These are phyloP conservation scores for Phylloscopus whistleri DNA, from an alignment of 2,113 vertebrate genomes.

Conservation along the genomic window DNA sequence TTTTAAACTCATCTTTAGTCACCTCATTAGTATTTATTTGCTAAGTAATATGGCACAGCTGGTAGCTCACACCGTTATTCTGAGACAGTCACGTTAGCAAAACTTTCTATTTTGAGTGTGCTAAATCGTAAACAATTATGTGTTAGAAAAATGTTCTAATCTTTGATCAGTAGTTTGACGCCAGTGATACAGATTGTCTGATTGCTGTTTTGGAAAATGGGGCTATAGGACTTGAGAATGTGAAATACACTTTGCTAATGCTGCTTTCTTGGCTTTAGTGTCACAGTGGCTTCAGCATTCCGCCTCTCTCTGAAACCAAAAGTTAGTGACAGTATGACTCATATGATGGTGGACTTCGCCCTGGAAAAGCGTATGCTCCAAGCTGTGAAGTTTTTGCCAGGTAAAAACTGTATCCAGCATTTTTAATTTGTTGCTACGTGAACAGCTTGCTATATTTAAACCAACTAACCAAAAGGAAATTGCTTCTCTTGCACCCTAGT, in stretches of 20 bases:
- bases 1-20: background rate
- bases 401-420: constrained; percentile 58
- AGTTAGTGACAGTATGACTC: constrained; percentile 87
- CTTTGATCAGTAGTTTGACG: background rate
- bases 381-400: constrained; percentile 87
- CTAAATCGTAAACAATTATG: background rate
- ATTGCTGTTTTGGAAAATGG: background rate
- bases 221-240: background rate
- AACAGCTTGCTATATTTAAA: background rate
- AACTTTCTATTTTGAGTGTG: background rate
- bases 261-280: constrained; percentile 74
- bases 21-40: background rate
- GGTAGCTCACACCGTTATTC: background rate
- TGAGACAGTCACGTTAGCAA: background rate
- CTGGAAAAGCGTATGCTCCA: constrained; percentile 82
- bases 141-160: background rate
- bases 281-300: constrained; percentile 92
- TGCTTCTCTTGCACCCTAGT: background rate
- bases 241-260: background rate
- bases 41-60: background rate
- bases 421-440: background rate
- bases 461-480: background rate
- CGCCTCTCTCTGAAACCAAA: constrained; percentile 85
- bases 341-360: constrained; percentile 90
- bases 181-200: background rate